Percentiles rank a stretch among this genome's conserved stretches.
These are phyloP conservation scores for Calameuta pallipes DNA, from an alignment of 2,888 invertebrate species.

Conservation along the genomic window DNA sequence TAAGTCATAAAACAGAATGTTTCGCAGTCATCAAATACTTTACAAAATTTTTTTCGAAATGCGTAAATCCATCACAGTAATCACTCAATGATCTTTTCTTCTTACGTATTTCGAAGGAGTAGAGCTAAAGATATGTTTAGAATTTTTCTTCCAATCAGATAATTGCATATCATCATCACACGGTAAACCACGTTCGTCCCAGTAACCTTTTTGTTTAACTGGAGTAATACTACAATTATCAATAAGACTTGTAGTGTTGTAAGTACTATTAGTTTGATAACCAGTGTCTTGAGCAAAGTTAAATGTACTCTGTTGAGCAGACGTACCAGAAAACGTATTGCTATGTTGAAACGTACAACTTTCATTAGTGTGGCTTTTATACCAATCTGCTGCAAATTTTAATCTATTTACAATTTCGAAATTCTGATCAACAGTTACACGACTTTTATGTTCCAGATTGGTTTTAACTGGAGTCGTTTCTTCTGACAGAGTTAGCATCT, in stretches of 20 bases:
- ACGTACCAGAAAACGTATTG: constrained; percentile 43
- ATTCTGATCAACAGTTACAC: constrained; percentile 16
- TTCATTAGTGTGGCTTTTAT: constrained; percentile 41
- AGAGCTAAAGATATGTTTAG: constrained; percentile 53
- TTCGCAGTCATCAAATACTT: neutral
- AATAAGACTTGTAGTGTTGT: constrained; percentile 39
- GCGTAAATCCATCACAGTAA: neutral
- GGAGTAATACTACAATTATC: constrained; percentile 45
- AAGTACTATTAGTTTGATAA: constrained; percentile 59
- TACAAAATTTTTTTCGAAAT: neutral
- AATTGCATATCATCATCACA: constrained; percentile 45
- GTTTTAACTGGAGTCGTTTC: constrained; percentile 30
- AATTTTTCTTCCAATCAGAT: constrained; percentile 53
- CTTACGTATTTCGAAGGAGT: constrained; percentile 55
- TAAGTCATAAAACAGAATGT: neutral
- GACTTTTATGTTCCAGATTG: constrained; percentile 20
- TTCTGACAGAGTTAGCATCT: constrained; percentile 35
- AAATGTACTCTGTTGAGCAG: constrained; percentile 44
- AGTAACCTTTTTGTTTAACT: constrained; percentile 37
- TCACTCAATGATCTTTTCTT: constrained; percentile 22
- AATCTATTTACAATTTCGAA: constrained; percentile 17
- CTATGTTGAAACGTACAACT: constrained; percentile 41
- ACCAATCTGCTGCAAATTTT: constrained; percentile 33
- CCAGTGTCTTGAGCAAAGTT: constrained; percentile 57
- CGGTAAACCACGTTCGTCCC: constrained; percentile 42